phyloP scores from a whole-genome alignment of 2,113 vertebrate genomes.

The Manacus vitellinus region DNA sequence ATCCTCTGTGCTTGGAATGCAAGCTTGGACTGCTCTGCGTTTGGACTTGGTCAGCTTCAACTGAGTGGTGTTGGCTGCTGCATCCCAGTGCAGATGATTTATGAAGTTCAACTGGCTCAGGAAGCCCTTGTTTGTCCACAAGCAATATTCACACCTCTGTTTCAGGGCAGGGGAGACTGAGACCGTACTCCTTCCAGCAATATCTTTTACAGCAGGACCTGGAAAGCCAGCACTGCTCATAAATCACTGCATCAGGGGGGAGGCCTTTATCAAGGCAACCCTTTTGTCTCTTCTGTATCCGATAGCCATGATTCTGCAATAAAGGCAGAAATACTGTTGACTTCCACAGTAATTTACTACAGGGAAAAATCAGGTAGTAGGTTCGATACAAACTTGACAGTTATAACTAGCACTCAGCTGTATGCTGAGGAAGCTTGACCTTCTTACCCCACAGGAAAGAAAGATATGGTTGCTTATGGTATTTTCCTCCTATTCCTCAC shows the following conservation, averaged over 20 bases:
- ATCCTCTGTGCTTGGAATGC: background rate
- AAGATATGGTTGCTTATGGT: background rate
- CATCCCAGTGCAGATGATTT: slow-evolving; percentile 15
- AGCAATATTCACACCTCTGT: slow-evolving; percentile 24
- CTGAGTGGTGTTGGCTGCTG: background rate
- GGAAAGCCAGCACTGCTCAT: background rate
- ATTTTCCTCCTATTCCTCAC: background rate
- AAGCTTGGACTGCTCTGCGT: background rate
- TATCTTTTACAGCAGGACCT: slow-evolving; percentile 47
- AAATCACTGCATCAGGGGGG: slow-evolving; percentile 10
- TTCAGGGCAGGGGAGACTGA: slow-evolving; percentile 21
- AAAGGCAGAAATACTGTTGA: slow-evolving; percentile 21
- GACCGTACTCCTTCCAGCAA: background rate
- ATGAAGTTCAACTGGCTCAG: background rate
- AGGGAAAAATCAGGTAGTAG: background rate
- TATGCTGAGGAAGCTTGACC: background rate
- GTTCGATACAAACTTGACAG: slow-evolving; percentile 3
- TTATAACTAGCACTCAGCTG: background rate
- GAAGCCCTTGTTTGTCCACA: slow-evolving; percentile 29
- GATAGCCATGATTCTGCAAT: background rate
- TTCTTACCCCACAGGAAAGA: background rate
- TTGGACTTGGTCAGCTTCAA: background rate
- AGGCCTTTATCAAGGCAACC: background rate
- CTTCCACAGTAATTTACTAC: slow-evolving; percentile 14
- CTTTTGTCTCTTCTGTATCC: background rate